These are phyloP conservation scores for Myotis yumanensis DNA, from an alignment of 2,113 vertebrate genomes.

Conservation along the genomic window DNA sequence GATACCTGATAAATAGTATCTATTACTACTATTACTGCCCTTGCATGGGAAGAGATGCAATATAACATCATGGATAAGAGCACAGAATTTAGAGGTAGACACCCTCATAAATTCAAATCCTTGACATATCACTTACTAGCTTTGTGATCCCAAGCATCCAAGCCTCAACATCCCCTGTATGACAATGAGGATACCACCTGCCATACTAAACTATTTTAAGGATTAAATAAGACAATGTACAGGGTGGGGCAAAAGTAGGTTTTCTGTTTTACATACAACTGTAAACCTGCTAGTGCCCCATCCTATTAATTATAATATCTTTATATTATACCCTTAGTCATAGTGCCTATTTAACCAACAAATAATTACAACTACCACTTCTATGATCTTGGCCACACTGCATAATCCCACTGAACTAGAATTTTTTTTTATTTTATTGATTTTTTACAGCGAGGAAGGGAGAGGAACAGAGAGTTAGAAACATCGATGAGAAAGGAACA, in stretches of 20 bases:
- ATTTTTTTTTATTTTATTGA: too few relatives aligned
- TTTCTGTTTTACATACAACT: not conserved
- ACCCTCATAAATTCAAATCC: not conserved
- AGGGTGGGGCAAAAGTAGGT: not conserved
- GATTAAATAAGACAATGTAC: constrained; percentile 23
- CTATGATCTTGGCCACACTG: not conserved
- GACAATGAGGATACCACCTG: not conserved
- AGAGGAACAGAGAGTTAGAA: too few relatives aligned
- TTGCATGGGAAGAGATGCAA: not conserved
- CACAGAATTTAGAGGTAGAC: constrained; percentile 28
- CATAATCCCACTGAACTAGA: not conserved
- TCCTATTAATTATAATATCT: not conserved
- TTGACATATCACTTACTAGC: not conserved
- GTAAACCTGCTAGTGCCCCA: not conserved
- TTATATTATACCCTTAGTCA: not conserved
- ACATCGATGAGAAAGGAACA: too few relatives aligned
- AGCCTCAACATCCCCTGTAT: not conserved
- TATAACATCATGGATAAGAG: not conserved
- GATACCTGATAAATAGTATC: not conserved
- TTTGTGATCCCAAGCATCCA: not conserved
- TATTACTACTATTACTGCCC: not conserved
- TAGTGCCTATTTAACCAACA: not conserved
- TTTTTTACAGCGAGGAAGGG: too few relatives aligned
- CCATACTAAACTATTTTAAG: not conserved
- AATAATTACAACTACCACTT: not conserved